Evolutionary conservation across 2,797 vertebrate genomes (phyloP), one percentile per base, ranked within the genome.

Genomic region (Falco berigora): DNA sequence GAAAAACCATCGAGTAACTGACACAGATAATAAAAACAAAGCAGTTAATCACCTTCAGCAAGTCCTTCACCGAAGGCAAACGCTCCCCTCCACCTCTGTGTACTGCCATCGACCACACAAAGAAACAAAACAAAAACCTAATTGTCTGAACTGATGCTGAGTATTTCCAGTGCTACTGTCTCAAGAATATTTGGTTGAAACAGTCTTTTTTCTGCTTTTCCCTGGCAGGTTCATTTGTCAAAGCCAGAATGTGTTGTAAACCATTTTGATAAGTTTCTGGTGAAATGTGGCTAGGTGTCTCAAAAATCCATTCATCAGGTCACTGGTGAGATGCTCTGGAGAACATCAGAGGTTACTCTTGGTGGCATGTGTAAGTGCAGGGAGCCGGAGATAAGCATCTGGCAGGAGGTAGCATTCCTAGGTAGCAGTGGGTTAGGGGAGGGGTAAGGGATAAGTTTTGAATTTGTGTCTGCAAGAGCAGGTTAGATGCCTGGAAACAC

Each of bases 221-320:
- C 47, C 58, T 88, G 92, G 67, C 83, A 82, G 86, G 52, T 55
- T 55, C 67, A 91, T 92, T 89, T 92, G 47, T 96, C 90, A 94
- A 89, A 92, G 66, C 5, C 22, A 67, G 67, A 74, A 59, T 3
- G 8, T 47, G 69, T 4, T 92, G 58, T 63, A 88, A 84, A 95
- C 83, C 0, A 5, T 80, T 88, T 84, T 84, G 86, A 42, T 36
- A 55, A 86, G 62, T 40, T 88, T 72, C 80, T 79, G 71, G 42
- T 66, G 81, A n/a, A 63, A 82, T 6, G 9, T 16, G 52, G 46
- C 46, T n/a, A 62, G 46, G 69, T 55, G 9, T 88, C 32, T 73
- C 66, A 86, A 64, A 86, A 81, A 64, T 61, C 62, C 49, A n/a
- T 88, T 68, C 16, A n/a, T 52, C 36, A 20, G 67, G 55, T 40